A percentile compares a stretch with the other conserved stretches of the same genome.
Evolutionary conservation across 1,140 invertebrate species (phyloP).

Genomic region (Bombus haemorrhoidalis): DNA sequence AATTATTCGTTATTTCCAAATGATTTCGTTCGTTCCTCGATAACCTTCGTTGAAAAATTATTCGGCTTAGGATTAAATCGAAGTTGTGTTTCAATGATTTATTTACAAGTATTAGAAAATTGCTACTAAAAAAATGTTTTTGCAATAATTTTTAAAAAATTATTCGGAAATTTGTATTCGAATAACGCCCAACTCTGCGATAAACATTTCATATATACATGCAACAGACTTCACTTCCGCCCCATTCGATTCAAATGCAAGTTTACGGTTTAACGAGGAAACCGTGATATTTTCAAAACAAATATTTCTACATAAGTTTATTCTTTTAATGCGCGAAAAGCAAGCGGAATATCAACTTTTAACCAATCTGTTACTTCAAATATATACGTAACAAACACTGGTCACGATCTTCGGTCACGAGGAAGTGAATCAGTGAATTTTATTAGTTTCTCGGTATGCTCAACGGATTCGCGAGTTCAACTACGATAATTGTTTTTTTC

Average conservation of each 20-base stretch:
- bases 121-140: too few relatives aligned
- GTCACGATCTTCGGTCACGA: constrained; percentile 28
- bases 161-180: neutral
- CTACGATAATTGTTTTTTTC: constrained; percentile 26
- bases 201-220: neutral
- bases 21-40: neutral
- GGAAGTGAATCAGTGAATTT: constrained; percentile 30
- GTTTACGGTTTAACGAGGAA: neutral
- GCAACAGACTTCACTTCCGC: neutral
- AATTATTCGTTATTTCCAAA: neutral
- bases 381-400: constrained; percentile 22
- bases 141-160: neutral
- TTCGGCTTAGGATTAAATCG: neutral
- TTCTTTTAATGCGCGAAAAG: constrained; percentile 1
- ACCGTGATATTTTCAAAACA: neutral
- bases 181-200: neutral
- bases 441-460: neutral
- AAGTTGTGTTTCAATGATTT: too few relatives aligned
- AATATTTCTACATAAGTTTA: neutral
- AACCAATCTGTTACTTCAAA: constrained; percentile 15
- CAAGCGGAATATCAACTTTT: neutral
- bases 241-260: neutral
- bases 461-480: constrained; percentile 9
- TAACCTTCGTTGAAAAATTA: neutral
- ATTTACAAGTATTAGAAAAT: too few relatives aligned